These are phyloP conservation scores for Brenthis hecate DNA, from an alignment of 2,888 invertebrate species.

Conservation along the genomic window DNA sequence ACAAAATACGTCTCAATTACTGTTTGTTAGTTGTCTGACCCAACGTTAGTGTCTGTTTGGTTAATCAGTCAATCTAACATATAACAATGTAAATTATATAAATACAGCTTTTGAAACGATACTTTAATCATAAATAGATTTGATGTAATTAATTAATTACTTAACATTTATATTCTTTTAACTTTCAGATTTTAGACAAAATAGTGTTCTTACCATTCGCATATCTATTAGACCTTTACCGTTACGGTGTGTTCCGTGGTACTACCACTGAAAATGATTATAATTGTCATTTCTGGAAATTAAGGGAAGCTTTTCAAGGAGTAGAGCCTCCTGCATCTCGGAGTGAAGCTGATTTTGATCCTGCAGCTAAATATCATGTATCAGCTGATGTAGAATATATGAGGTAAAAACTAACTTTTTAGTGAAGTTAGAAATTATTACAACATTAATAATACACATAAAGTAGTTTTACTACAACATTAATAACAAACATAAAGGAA, in stretches of 20 bases:
- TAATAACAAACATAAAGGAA: no score
- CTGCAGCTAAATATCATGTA: slow-evolving; percentile 87
- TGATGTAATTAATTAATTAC: no score
- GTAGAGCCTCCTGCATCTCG: slow-evolving; percentile 84
- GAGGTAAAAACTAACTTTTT: slow-evolving; percentile 69
- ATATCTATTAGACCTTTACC: slow-evolving; percentile 86
- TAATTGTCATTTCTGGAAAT: slow-evolving; percentile 86
- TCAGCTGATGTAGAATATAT: slow-evolving; percentile 85
- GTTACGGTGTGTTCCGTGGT: slow-evolving; percentile 86
- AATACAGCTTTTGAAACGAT: no score
- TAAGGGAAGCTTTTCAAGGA: slow-evolving; percentile 83
- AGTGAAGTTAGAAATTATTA: no score
- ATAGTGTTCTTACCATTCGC: slow-evolving; percentile 87
- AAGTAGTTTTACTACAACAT: no score
- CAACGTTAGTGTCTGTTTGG: neutral
- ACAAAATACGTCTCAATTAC: no score
- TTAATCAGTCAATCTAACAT: no score
- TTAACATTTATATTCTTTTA: no score
- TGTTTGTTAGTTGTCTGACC: neutral
- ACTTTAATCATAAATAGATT: no score
- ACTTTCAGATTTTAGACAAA: slow-evolving; percentile 84
- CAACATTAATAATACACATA: no score
- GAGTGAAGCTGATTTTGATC: slow-evolving; percentile 84
- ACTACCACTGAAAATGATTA: slow-evolving; percentile 82
- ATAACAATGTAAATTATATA: no score